Conservation (phyloP, 35 echinoderm and acorn worm species). For the Amphiura filiformis region DNA sequence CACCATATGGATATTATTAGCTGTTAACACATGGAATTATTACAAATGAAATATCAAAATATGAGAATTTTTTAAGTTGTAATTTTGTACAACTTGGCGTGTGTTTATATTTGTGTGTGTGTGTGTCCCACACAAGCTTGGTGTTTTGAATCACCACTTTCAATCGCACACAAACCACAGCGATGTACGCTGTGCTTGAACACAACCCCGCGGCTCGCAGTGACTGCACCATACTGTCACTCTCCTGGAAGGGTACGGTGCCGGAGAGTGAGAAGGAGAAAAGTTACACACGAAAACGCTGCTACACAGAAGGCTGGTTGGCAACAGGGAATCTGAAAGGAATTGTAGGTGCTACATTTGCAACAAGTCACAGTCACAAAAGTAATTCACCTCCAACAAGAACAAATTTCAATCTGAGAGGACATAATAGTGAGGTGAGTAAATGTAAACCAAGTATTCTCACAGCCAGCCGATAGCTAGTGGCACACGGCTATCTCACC, state of each 20-base stretch:
- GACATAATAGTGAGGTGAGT: conserved; percentile 97
- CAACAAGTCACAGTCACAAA: conserved; percentile 80
- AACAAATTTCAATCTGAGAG: conserved; percentile 94
- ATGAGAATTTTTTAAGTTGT: no score
- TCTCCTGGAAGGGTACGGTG: conserved; percentile 98
- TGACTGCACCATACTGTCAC: conserved; percentile 89
- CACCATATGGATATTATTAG: no score
- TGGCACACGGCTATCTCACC: no score
- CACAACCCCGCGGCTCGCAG: conserved; percentile 94
- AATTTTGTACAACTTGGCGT: no score
- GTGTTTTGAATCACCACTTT: neutral
- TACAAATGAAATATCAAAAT: no score
- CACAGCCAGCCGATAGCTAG: no score
- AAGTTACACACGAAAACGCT: conserved; percentile 82
- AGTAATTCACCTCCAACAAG: conserved; percentile 48
- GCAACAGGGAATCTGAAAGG: conserved; percentile 95
- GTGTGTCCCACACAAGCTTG: no score
- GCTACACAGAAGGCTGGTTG: conserved; percentile 92
- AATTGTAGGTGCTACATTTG: conserved; percentile 86
- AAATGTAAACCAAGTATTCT: neutral
- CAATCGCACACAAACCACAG: conserved; percentile 1
- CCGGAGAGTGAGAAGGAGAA: conserved; percentile 96
- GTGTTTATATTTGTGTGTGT: no score
- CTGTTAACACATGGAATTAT: no score
- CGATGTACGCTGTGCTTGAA: conserved; percentile 94